A percentile compares a stretch with the other conserved stretches of the same genome.
These are phyloP conservation scores for Nephila pilipes DNA, from an alignment of 1,140 invertebrate genomes.

Conservation along the genomic window DNA sequence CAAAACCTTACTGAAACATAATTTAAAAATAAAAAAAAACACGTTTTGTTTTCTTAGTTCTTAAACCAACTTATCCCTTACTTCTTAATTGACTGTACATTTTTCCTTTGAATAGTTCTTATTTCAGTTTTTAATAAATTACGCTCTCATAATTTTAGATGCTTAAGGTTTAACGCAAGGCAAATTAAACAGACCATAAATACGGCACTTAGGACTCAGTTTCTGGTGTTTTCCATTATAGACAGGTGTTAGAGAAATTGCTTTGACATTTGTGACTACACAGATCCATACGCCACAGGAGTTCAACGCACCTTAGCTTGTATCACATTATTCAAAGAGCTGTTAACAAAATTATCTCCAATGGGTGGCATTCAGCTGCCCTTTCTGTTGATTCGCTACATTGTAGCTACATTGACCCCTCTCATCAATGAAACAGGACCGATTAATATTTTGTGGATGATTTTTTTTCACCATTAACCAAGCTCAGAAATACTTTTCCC, in stretches of 20 bases:
- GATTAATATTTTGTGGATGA: background rate
- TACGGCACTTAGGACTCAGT: background rate
- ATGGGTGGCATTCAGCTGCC: background rate
- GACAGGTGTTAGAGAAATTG: background rate
- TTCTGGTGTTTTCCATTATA: background rate
- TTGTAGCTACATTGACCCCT: background rate
- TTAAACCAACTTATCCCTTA: no score
- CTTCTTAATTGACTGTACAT: no score
- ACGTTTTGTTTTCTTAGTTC: no score
- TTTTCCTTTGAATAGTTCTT: no score
- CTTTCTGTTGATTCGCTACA: slow-evolving; percentile 11
- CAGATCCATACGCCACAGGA: background rate
- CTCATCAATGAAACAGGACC: background rate
- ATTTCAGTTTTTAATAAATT: no score
- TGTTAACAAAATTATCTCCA: slow-evolving; percentile 18
- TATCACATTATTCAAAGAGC: background rate
- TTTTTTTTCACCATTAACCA: background rate
- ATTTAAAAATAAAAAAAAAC: no score
- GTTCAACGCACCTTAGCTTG: background rate
- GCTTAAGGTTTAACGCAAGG: background rate
- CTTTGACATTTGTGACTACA: background rate
- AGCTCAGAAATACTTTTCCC: background rate
- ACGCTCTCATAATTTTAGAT: no score
- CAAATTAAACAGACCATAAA: background rate
- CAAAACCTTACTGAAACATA: no score